phyloP scores from a whole-genome alignment of 2,888 invertebrate genomes.

The Ferdinandea cuprea region DNA sequence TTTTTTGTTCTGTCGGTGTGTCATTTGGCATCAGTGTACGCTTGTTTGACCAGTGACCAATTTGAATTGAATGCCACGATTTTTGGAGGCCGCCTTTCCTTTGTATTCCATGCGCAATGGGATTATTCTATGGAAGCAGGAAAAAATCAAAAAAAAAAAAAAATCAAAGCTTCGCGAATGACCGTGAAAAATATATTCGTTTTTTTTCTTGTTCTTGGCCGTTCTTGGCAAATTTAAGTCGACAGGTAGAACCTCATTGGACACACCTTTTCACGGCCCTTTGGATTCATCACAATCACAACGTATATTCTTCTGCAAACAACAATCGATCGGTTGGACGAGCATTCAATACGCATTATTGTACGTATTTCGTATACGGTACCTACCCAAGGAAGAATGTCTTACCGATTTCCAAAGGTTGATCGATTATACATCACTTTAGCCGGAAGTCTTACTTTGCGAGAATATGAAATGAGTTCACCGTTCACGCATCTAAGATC shows the following conservation, averaged over 20 bases:
- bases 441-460: constrained; percentile 39
- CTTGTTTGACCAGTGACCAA: constrained; percentile 71
- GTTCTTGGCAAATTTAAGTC: constrained; percentile 62
- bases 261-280: constrained; percentile 63
- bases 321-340: constrained; percentile 58
- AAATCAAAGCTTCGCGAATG: constrained; percentile 38
- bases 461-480: constrained; percentile 18
- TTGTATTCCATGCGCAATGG: constrained; percentile 64
- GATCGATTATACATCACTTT: constrained; percentile 50
- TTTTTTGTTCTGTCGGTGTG: constrained; percentile 60
- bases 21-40: constrained; percentile 72
- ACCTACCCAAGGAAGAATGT: constrained; percentile 7
- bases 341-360: constrained; percentile 57
- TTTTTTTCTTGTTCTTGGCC: constrained; percentile 28
- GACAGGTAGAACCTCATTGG: constrained; percentile 70
- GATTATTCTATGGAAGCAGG: constrained; percentile 62
- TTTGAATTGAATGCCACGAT: constrained; percentile 73
- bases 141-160: too few relatives aligned
- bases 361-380: constrained; percentile 17
- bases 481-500: constrained; percentile 1
- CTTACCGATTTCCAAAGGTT: constrained; percentile 19
- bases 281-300: constrained; percentile 8
- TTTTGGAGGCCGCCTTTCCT: constrained; percentile 69
- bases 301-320: constrained; percentile 47
- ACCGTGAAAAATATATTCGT: constrained; percentile 68